Evolutionary conservation across 2,888 invertebrate genomes (phyloP).

Genomic region (Himalopsyche japonica): DNA sequence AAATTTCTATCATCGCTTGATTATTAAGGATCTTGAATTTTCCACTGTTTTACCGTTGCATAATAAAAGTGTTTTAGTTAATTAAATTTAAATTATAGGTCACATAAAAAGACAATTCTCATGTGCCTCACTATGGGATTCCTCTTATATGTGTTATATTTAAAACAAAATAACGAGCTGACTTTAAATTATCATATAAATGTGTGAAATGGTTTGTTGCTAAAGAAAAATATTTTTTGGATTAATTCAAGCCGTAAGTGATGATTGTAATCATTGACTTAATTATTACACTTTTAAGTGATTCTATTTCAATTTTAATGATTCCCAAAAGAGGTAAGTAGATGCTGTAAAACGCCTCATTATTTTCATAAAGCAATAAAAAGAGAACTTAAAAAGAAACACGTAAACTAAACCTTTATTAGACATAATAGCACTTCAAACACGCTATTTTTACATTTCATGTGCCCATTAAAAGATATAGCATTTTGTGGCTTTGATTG

Average conservation of each 20-base stretch:
- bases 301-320: neutral
- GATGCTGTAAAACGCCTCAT: neutral
- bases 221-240: neutral
- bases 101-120: too few species aligned
- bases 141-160: too few species aligned
- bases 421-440: neutral
- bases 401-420: neutral
- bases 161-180: neutral
- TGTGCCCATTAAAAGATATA: neutral
- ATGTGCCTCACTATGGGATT: too few species aligned
- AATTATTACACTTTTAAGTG: neutral
- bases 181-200: neutral
- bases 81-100: too few species aligned
- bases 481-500: neutral
- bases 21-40: too few species aligned
- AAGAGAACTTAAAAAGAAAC: neutral
- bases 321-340: neutral
- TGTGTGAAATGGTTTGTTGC: neutral
- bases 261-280: neutral
- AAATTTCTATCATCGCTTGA: too few species aligned
- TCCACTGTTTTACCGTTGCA: too few species aligned
- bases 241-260: neutral
- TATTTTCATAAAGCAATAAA: neutral
- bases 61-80: too few species aligned
- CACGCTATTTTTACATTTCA: neutral